Percentiles rank a stretch among this genome's conserved stretches.
phyloP scores from a whole-genome alignment of 2,797 vertebrate genomes.

The Rhinogobio ventralis region DNA sequence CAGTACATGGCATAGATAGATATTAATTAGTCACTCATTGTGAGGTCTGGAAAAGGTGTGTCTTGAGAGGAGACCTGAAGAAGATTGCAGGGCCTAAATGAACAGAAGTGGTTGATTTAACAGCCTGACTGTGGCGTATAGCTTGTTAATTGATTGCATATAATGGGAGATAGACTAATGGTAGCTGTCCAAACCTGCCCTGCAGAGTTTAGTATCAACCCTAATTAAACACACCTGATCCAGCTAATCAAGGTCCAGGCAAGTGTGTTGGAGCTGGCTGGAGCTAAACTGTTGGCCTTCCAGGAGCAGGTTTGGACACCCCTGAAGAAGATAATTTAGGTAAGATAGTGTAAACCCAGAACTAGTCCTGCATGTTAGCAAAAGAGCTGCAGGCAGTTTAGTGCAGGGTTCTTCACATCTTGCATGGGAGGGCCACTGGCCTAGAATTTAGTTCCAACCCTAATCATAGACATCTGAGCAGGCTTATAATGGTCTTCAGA shows the following conservation, averaged over 20 bases:
- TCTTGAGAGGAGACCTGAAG: not conserved
- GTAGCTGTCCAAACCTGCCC: not conserved
- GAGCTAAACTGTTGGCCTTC: not conserved
- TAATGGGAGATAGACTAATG: slow-evolving; percentile 2
- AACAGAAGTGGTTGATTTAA: not conserved
- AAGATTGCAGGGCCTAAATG: too few species aligned
- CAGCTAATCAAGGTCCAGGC: not conserved
- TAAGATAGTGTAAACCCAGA: not conserved
- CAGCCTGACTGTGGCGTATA: not conserved
- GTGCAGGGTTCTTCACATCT: not conserved
- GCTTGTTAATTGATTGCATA: not conserved
- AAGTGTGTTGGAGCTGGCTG: not conserved
- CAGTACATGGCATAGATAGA: not conserved
- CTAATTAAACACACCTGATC: not conserved
- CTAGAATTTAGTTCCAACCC: not conserved
- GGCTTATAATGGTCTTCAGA: not conserved
- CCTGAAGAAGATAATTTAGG: not conserved
- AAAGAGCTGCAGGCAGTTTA: not conserved
- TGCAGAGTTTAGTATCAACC: not conserved
- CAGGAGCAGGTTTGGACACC: not conserved
- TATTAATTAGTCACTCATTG: not conserved
- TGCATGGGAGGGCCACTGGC: not conserved
- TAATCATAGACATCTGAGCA: not conserved
- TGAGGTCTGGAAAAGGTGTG: not conserved
- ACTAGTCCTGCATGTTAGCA: not conserved